Conservation (phyloP, 2,888 invertebrate genomes). For the Oeneis ivallda region DNA sequence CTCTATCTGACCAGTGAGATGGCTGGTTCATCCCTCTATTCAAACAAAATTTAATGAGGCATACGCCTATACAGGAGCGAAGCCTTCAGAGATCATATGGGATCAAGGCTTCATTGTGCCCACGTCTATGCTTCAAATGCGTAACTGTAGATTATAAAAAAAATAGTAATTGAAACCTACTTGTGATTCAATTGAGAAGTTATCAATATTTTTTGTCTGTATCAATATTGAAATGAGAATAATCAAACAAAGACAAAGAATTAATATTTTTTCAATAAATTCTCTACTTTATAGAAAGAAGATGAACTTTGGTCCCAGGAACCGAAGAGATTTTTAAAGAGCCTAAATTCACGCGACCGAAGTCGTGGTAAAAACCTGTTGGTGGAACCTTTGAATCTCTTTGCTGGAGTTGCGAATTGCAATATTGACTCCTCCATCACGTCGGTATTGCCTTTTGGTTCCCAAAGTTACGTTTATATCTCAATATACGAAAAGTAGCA, state of each 20-base stretch:
- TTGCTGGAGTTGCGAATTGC: background rate
- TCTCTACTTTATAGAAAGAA: no score
- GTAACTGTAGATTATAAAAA: background rate
- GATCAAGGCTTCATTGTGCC: slow-evolving; percentile 41
- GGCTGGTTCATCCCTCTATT: slow-evolving; percentile 72
- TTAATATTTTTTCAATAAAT: no score
- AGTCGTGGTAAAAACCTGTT: no score
- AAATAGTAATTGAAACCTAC: background rate
- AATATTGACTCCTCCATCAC: background rate
- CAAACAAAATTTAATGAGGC: slow-evolving; percentile 80
- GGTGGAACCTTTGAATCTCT: background rate
- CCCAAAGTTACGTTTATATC: slow-evolving; percentile 8
- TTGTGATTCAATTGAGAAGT: no score
- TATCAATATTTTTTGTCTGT: no score
- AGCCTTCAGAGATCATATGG: slow-evolving; percentile 40
- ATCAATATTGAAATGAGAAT: no score
- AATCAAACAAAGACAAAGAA: no score
- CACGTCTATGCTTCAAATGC: slow-evolving; percentile 19
- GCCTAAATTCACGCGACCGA: no score
- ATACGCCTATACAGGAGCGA: slow-evolving; percentile 49
- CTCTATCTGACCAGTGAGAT: slow-evolving; percentile 58
- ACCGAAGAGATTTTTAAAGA: no score
- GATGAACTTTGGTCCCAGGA: no score
- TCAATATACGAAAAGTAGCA: slow-evolving; percentile 29
- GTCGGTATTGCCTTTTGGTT: background rate